A percentile compares a stretch with the other conserved stretches of the same genome.
Conservation (phyloP, 2,888 invertebrate species). For the Synanthedon andrenaeformis region DNA sequence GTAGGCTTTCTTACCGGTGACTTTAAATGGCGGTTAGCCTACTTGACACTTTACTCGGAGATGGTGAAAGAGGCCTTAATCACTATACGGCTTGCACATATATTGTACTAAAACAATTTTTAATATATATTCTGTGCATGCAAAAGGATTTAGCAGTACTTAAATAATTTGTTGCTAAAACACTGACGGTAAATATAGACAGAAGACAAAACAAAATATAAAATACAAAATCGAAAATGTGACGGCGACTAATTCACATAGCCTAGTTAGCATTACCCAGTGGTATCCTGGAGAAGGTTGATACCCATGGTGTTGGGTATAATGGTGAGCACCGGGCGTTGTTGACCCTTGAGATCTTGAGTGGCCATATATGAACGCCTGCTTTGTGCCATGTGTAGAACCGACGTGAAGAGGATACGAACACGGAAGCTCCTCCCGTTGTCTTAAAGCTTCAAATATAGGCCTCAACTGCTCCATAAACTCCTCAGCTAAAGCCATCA, state of each 20-base stretch:
- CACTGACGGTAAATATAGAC: slow-evolving; percentile 34
- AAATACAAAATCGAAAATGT: slow-evolving; percentile 19
- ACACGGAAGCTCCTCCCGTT: slow-evolving; percentile 91
- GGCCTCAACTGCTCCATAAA: slow-evolving; percentile 96
- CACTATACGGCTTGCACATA: too few species aligned
- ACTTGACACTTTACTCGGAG: too few species aligned
- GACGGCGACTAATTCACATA: slow-evolving; percentile 26
- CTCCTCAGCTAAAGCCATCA: slow-evolving; percentile 84
- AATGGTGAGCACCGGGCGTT: slow-evolving; percentile 74
- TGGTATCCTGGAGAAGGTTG: slow-evolving; percentile 80
- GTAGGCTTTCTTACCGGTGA: too few species aligned
- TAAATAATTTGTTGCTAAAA: slow-evolving; percentile 26
- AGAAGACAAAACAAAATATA: slow-evolving; percentile 27
- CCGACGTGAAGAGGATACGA: slow-evolving; percentile 91
- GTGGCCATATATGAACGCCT: slow-evolving; percentile 72
- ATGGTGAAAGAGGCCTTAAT: too few species aligned
- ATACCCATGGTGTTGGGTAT: slow-evolving; percentile 76
- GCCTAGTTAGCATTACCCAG: slow-evolving; percentile 75
- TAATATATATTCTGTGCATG: slow-evolving; percentile 27
- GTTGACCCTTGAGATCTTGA: slow-evolving; percentile 74
- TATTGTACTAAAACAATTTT: background rate
- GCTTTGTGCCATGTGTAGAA: slow-evolving; percentile 73
- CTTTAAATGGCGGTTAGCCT: too few species aligned
- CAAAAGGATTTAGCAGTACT: slow-evolving; percentile 26
- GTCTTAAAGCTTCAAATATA: slow-evolving; percentile 93